Evolutionary conservation across 2,797 vertebrate species (phyloP).

Genomic region (Xenops minutus): DNA sequence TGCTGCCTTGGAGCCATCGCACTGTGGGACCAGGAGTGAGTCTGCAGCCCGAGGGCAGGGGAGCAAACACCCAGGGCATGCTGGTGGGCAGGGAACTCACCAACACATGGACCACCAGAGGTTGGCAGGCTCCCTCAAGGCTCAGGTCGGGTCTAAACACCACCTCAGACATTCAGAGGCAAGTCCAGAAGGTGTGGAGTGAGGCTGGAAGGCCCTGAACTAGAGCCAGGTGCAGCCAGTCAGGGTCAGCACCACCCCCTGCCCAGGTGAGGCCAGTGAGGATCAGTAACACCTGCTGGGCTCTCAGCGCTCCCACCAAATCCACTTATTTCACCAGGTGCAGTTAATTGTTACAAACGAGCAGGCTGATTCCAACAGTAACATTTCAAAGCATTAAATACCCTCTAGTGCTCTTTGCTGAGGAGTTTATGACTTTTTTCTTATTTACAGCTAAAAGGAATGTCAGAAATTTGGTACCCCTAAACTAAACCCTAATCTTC

Average conservation of each 20-base stretch:
- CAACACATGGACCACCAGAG: rapidly evolving
- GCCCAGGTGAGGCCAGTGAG: not conserved
- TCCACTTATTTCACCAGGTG: not conserved
- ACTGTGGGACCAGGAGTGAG: rapidly evolving
- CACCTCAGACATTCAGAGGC: rapidly evolving
- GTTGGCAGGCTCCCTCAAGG: rapidly evolving
- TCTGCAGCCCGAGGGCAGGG: rapidly evolving
- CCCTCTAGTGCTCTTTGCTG: not conserved
- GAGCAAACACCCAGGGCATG: rapidly evolving
- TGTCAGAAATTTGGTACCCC: not conserved
- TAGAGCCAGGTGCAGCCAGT: not conserved
- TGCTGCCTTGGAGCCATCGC: rapidly evolving
- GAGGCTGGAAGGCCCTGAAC: rapidly evolving
- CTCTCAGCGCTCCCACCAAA: not conserved
- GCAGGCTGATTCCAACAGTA: not conserved
- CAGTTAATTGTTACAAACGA: rapidly evolving
- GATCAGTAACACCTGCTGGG: rapidly evolving
- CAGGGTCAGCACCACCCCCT: rapidly evolving
- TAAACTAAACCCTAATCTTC: not conserved
- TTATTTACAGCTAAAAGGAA: not conserved
- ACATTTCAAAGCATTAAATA: not conserved
- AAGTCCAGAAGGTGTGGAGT: rapidly evolving
- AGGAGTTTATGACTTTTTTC: not conserved
- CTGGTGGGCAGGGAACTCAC: rapidly evolving
- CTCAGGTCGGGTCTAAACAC: rapidly evolving